Conservation (phyloP, 2,113 vertebrate species). For the Chaetodon auriga region DNA sequence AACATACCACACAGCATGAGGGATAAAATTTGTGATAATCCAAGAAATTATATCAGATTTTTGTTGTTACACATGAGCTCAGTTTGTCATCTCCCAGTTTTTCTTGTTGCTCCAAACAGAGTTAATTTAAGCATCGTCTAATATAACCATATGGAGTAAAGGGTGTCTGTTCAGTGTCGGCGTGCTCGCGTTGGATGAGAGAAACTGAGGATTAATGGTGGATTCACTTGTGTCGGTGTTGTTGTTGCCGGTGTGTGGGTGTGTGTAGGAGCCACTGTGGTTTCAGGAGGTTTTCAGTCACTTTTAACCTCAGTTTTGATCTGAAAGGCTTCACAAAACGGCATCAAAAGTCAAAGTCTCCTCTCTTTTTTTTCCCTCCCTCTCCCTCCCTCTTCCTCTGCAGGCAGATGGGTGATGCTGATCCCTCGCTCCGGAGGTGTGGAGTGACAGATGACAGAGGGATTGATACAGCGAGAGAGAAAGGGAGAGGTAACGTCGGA, state of each 20-base stretch:
- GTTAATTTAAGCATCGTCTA: not conserved
- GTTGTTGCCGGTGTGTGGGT: constrained; percentile 1
- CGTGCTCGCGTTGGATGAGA: constrained; percentile 33
- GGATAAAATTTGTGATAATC: no score
- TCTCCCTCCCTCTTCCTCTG: not conserved
- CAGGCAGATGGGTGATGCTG: constrained; percentile 61
- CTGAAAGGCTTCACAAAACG: constrained; percentile 41
- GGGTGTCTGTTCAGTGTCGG: not conserved
- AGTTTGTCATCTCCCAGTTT: no score
- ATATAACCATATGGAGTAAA: not conserved
- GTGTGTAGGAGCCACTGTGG: constrained; percentile 51
- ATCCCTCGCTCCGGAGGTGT: constrained; percentile 59
- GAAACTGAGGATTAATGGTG: constrained; percentile 12
- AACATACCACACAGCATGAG: no score
- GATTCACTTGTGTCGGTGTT: constrained; percentile 15
- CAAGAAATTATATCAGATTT: no score
- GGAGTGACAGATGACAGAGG: constrained; percentile 67
- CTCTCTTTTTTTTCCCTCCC: not conserved
- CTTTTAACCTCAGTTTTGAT: constrained; percentile 39
- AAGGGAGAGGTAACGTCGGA: not conserved
- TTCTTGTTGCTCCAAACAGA: not conserved
- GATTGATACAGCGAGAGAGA: constrained; percentile 28
- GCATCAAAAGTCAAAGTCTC: constrained; percentile 31
- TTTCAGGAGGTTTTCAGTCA: constrained; percentile 39
- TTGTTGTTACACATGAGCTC: no score